These are phyloP conservation scores for Tetragnatha versicolor DNA, from an alignment of 1,140 invertebrate genomes.

Conservation along the genomic window DNA sequence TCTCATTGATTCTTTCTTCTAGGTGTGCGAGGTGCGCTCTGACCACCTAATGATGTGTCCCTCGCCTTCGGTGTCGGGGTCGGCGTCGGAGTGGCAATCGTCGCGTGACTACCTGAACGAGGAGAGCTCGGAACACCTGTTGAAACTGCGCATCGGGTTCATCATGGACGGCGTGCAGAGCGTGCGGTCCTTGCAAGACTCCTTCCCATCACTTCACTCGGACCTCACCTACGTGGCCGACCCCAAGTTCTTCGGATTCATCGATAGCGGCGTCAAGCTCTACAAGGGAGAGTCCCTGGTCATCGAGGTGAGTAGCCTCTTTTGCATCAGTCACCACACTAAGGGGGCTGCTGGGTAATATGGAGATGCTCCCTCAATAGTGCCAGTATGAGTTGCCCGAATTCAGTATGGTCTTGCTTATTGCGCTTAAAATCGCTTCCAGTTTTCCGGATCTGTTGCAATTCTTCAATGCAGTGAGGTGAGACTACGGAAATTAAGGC, in stretches of 20 bases:
- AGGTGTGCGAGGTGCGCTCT: constrained; percentile 80
- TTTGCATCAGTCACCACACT: too few species aligned
- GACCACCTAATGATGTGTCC: constrained; percentile 93
- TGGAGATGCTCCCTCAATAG: too few species aligned
- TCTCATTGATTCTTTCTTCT: not conserved
- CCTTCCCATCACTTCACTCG: constrained; percentile 79
- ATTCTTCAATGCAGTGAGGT: too few species aligned
- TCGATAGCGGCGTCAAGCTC: constrained; percentile 72
- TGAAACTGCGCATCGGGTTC: constrained; percentile 77
- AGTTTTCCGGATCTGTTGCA: too few species aligned
- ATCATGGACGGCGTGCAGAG: constrained; percentile 94
- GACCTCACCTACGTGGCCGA: constrained; percentile 89
- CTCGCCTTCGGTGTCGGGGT: constrained; percentile 77
- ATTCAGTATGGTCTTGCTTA: too few species aligned
- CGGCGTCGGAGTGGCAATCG: constrained; percentile 16
- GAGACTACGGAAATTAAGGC: too few species aligned
- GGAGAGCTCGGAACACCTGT: constrained; percentile 56
- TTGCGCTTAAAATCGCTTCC: too few species aligned
- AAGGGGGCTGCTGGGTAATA: too few species aligned
- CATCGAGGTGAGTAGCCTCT: constrained; percentile 72
- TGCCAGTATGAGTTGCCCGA: too few species aligned
- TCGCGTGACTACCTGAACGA: constrained; percentile 43
- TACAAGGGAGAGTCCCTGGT: constrained; percentile 95
- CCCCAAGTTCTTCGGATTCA: constrained; percentile 80
- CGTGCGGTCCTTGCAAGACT: constrained; percentile 86